Evolutionary conservation across 2,888 invertebrate genomes (phyloP), one percentile per base, ranked within the genome.

Genomic region (Neuroscelio doddi): DNA sequence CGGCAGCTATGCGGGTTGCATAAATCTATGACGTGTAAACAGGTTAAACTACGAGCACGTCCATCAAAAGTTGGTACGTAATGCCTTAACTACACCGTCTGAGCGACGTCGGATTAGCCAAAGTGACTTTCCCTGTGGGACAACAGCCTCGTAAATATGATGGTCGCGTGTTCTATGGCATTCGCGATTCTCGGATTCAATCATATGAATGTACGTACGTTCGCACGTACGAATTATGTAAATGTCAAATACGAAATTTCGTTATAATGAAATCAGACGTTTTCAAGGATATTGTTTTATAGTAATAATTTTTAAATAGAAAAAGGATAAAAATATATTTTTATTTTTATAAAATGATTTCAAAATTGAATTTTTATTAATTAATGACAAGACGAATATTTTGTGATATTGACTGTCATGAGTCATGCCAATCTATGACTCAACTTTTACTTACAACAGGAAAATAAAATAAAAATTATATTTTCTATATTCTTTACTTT

Each of bases 21-120:
- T 49, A 36, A 49, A 49, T 49, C 50, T 29, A 50, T 41, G 41
- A 21, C 39, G 50, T 41, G 50, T 50, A 50, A 50, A 50, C 50
- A 50, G 39, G 50, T 50, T 50, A 50, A 27, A 21, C 50, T 36
- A 21, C 30, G 39, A 9, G 38, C 38, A 38, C 38, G 38, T 50
- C 50, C 30, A 50, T 50, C 50, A 50, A 50, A 50, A 50, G 39
- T 49, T 49, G 49, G 17, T 7, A 36, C 38, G 38, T 29, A 38
- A 38, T 47, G 46, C 50, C 46, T 47, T 34, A 34, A 47, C 46
- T 34, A 34, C 34, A 41, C 39, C 21, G 41, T 29, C 50, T 30
- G 39, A 50, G 50, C 50, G 41, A 41, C 41, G 32, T 30, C 41
- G 39, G 30, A 50, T 50, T 50, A 50, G 41, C 30, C 41, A 30